Percentiles rank a stretch among this genome's conserved stretches.
Evolutionary conservation across 2,797 vertebrate species (phyloP).

Genomic region (Darevskia mixta): DNA sequence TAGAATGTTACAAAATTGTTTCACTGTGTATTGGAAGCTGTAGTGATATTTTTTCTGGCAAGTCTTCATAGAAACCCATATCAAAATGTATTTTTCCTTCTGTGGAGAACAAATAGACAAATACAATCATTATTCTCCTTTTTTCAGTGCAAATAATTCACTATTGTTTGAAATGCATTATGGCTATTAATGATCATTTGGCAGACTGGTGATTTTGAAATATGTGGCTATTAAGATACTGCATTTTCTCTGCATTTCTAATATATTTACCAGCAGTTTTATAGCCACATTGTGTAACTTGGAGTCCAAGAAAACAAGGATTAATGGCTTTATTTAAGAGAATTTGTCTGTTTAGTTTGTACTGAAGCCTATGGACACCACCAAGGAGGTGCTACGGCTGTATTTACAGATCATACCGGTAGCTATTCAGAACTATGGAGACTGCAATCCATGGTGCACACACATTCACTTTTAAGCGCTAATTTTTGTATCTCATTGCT

Average conservation of each 20-base stretch:
- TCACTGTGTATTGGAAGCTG: background rate
- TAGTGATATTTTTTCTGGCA: conserved; percentile 21
- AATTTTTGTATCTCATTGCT: too few species aligned
- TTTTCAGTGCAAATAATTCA: conserved; percentile 21
- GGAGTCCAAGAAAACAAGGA: background rate
- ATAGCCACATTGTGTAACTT: conserved; percentile 8
- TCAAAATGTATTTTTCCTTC: conserved; percentile 18
- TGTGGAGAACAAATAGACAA: conserved; percentile 18
- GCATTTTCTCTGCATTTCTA: conserved; percentile 5
- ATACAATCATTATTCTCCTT: conserved; percentile 23
- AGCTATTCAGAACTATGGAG: too few species aligned
- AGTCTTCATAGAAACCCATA: conserved; percentile 50
- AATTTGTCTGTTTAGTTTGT: background rate
- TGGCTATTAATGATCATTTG: conserved; percentile 13
- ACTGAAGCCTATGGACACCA: background rate
- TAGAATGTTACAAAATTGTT: background rate
- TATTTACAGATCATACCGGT: too few species aligned
- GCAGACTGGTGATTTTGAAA: conserved; percentile 30
- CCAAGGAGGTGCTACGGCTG: background rate
- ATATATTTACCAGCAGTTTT: background rate
- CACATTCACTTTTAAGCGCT: too few species aligned
- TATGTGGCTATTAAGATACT: background rate
- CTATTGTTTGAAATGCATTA: conserved; percentile 44
- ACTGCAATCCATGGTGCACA: too few species aligned
- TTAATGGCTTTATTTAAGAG: background rate